A percentile compares a stretch with the other conserved stretches of the same genome.
Conservation (phyloP, 2,113 vertebrate species). For the Hydrolagus affinis region DNA sequence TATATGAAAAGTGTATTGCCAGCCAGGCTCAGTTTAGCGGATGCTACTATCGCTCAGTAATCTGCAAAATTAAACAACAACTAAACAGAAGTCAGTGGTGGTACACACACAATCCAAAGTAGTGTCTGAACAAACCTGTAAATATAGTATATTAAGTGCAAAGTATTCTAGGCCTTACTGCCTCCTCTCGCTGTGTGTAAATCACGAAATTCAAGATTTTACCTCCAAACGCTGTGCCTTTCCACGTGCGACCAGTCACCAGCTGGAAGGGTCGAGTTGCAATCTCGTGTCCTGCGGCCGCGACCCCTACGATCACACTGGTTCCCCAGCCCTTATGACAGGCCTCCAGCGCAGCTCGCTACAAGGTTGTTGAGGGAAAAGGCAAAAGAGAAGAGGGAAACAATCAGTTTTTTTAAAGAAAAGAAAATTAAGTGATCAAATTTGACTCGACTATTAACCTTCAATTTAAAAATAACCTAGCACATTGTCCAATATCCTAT, state of each 20-base stretch:
- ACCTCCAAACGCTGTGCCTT: slow-evolving; percentile 71
- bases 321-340: slow-evolving; percentile 72
- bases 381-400: not conserved
- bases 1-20: too few relatives aligned
- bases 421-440: not conserved
- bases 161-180: too few relatives aligned
- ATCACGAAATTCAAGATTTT: slow-evolving; percentile 19
- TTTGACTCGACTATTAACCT: not conserved
- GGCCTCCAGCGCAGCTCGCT: slow-evolving; percentile 67
- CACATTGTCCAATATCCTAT: too few relatives aligned
- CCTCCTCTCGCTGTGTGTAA: too few relatives aligned
- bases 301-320: slow-evolving; percentile 64
- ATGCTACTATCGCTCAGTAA: too few relatives aligned
- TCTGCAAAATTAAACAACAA: too few relatives aligned
- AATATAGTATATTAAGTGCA: too few relatives aligned
- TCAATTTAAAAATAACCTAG: too few relatives aligned
- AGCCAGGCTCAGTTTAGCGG: too few relatives aligned
- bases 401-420: not conserved
- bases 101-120: too few relatives aligned
- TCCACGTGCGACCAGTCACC: slow-evolving; percentile 66
- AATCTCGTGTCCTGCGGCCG: slow-evolving; percentile 61
- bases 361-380: slow-evolving; percentile 25
- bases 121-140: too few relatives aligned
- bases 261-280: slow-evolving; percentile 67
- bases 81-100: too few relatives aligned